Base-by-base conservation (phyloP, 2,888 invertebrate species). In the Girardia tigrina region DNA sequence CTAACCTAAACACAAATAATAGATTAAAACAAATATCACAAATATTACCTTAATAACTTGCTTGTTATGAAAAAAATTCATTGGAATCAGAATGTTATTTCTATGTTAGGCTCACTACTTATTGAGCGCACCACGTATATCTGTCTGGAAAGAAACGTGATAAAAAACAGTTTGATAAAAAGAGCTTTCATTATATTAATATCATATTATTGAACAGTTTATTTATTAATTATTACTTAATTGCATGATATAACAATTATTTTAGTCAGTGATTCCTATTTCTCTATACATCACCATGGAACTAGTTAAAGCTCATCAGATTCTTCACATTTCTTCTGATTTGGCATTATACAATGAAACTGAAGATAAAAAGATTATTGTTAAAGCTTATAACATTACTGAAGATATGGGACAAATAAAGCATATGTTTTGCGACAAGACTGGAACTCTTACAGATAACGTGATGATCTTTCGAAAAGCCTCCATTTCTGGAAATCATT, bases 251-350 rank as follows among this genome's bases (percentile, higher is more conserved):
- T 36, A 36, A 12, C 16, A 16, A 36, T 36, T 36, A 77, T 79
- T 81, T 6, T 84, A 89, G 89, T 90, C 94, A 77, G 92, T 97
- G 90, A 94, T 97, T 82, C 97, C 97, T 0, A 87, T 97, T 71
- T 94, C 95, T 6, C 86, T 97, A 77, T 97, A 97, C 85, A 95
- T 97, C 75, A 93, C 94, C 1, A 89, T 97, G 81, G 97, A 97
- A 85, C 88, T 97, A 87, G 91, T 94, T 80, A 97, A 95, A 85
- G 88, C 95, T 78, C 88, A 92, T 77, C 95, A 97, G 87, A 91
- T 94, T 72, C 94, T 90, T 85, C 92, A 94, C 84, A 94, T 97
- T 80, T 90, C 91, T 81, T 89, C 91, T 80, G 94, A 95, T 84
- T 86, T 89, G 14, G 90, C 91, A 79, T 87, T 97, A 82, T 92